phyloP scores from a whole-genome alignment of 1,140 invertebrate species.

The Drosophila punjabiensis region DNA sequence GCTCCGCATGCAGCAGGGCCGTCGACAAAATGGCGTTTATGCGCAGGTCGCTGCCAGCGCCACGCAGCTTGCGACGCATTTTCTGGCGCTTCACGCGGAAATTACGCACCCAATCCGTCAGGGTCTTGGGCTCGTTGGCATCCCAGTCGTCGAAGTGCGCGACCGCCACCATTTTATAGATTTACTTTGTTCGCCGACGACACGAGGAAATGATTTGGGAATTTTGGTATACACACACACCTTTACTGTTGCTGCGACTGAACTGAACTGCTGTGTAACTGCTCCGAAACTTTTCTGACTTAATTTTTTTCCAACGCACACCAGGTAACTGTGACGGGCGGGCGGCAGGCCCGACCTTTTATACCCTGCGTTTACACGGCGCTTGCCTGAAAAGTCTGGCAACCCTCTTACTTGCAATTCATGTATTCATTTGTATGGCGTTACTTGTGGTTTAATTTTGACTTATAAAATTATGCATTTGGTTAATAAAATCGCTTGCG shows the following conservation, averaged over 20 bases:
- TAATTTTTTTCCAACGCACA: conserved; percentile 15
- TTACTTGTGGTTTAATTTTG: too few species aligned
- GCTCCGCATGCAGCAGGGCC: conserved; percentile 72
- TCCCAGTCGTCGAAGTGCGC: conserved; percentile 64
- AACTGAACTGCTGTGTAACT: conserved; percentile 5
- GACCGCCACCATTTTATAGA: conserved; percentile 66
- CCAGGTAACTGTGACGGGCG: conserved; percentile 23
- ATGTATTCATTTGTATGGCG: background rate
- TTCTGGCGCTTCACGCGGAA: conserved; percentile 81
- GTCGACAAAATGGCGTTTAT: conserved; percentile 83
- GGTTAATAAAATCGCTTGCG: background rate
- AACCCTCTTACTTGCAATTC: background rate
- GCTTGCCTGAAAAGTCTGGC: background rate
- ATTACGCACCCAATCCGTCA: conserved; percentile 82
- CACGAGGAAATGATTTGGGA: conserved; percentile 29
- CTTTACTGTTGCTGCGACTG: conserved; percentile 46
- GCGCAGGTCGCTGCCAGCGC: conserved; percentile 70
- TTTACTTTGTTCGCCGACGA: conserved; percentile 37
- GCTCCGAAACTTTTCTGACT: conserved; percentile 25
- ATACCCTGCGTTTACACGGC: conserved; percentile 10
- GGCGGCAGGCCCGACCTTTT: conserved; percentile 4
- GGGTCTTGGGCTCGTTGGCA: conserved; percentile 62
- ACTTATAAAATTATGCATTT: background rate
- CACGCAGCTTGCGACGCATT: conserved; percentile 82
- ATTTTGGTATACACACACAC: conserved; percentile 66